A percentile compares a stretch with the other conserved stretches of the same genome.
Conservation (phyloP, 2,113 vertebrate genomes). For the Lamprotornis superbus region DNA sequence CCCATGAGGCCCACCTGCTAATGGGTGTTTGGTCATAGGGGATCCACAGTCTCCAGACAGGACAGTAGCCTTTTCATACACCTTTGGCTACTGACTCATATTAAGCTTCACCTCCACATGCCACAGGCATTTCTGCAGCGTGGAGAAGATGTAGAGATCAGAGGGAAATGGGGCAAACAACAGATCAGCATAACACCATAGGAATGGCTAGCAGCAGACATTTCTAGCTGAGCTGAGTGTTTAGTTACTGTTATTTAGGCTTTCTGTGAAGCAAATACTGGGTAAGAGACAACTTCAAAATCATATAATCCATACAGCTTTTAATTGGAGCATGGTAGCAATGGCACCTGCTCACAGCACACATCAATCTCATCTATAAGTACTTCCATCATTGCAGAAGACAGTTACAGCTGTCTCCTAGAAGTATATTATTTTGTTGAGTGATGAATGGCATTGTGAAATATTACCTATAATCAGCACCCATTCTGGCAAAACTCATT, state of each 20-base stretch:
- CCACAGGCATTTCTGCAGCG: not conserved
- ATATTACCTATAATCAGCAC: conserved; percentile 27
- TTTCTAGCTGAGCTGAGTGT: not conserved
- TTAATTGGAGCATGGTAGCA: not conserved
- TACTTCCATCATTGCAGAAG: not conserved
- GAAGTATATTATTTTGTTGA: conserved; percentile 24
- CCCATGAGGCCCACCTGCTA: not conserved
- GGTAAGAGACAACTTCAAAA: not conserved
- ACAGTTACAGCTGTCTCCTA: not conserved
- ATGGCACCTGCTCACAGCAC: not conserved
- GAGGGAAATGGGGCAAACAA: not conserved
- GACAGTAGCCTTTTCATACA: not conserved
- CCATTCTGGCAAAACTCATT: conserved; percentile 38
- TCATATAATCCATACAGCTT: not conserved
- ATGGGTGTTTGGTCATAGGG: not conserved
- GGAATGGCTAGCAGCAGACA: not conserved
- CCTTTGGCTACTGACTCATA: not conserved
- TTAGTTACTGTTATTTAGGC: not conserved
- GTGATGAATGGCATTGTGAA: conserved; percentile 21
- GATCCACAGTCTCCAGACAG: not conserved
- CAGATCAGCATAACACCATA: not conserved
- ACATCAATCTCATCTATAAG: not conserved
- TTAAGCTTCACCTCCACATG: not conserved
- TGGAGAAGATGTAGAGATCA: not conserved
- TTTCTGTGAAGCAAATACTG: not conserved